Conservation (phyloP, 2,888 invertebrate genomes). For the Orchesellides sinensis region DNA sequence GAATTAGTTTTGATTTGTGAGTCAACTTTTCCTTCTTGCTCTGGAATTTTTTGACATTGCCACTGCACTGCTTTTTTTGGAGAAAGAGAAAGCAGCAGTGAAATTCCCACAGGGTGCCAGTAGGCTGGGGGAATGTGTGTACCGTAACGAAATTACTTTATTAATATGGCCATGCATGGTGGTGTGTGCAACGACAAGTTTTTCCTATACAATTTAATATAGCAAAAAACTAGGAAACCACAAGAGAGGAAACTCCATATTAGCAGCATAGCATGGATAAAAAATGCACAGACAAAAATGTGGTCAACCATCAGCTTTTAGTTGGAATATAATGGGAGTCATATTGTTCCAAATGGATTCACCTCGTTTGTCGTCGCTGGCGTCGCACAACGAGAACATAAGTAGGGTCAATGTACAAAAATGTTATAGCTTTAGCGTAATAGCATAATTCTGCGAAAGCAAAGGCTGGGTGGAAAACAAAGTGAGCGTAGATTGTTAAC, state of each 20-base stretch:
- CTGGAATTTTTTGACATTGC: not conserved
- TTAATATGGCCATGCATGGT: not conserved
- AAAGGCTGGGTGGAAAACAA: no score
- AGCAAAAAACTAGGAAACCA: not conserved
- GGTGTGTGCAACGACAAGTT: slow-evolving; percentile 26
- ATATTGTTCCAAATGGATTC: slow-evolving; percentile 20
- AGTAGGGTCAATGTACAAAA: not conserved
- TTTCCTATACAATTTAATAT: slow-evolving; percentile 1
- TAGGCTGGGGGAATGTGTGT: slow-evolving; percentile 23
- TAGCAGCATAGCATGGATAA: no score
- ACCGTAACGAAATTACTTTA: slow-evolving; percentile 44
- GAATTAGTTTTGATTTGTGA: slow-evolving; percentile 5
- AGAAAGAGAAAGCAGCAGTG: no score
- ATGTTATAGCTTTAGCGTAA: no score
- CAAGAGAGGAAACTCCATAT: not conserved
- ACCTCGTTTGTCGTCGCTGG: not conserved
- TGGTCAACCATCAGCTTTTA: not conserved
- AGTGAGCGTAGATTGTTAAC: no score
- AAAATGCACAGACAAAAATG: no score
- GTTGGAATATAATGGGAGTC: slow-evolving; percentile 2
- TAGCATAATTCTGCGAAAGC: no score
- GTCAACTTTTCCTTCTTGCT: not conserved
- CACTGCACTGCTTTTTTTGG: no score
- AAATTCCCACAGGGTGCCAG: not conserved
- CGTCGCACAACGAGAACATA: not conserved